Evolutionary conservation across 2,113 vertebrate species (phyloP), one percentile per base, ranked within the genome.

Genomic region (Sclerurus mexicanus): DNA sequence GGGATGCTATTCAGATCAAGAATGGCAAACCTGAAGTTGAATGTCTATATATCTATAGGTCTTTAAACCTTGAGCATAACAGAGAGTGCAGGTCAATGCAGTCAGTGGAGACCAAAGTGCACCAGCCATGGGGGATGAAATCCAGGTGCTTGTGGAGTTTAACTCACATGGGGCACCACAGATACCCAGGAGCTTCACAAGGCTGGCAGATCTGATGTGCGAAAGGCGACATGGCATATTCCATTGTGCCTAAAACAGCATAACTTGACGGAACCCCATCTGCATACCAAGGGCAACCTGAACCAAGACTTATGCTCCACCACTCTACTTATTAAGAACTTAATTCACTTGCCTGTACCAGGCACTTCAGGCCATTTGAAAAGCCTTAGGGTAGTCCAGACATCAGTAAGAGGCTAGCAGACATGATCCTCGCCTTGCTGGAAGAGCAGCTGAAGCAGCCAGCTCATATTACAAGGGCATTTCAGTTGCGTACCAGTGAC

Each of bases 331-430:
- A 60, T 56, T 31, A 59, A 60, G 6, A 69, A 13, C n/a, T 66
- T 80, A 17, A 18, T 83, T 85, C 23, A 9, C 10, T 42, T 89
- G 17, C 50, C 37, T 53, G 3, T 31, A 19, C 3, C 40, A 53
- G 40, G 16, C 7, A 33, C 28, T 59, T 74, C 86, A 62, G 73
- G 55, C 31, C 39, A 46, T 83, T 90, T 64, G 28, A 64, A 64
- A 58, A 77, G 12, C 59, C 46, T 31, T 83, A 35, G n/a, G 24
- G 24, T 49, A 77, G 37, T 66, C 37, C 74, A 76, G 24, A 31
- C 6, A 6, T 15, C 22, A 31, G 23, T 77, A 39, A 46, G 47
- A 69, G 20, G 28, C 23, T 0, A 0, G 25, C 23, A 78, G 42
- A 52, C 35, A 7, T 15, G 52, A 30, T 8, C 7, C 9, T 81